A percentile compares a stretch with the other conserved stretches of the same genome.
Evolutionary conservation across 2,113 vertebrate genomes (phyloP).

Genomic region (Phoenicopterus ruber): DNA sequence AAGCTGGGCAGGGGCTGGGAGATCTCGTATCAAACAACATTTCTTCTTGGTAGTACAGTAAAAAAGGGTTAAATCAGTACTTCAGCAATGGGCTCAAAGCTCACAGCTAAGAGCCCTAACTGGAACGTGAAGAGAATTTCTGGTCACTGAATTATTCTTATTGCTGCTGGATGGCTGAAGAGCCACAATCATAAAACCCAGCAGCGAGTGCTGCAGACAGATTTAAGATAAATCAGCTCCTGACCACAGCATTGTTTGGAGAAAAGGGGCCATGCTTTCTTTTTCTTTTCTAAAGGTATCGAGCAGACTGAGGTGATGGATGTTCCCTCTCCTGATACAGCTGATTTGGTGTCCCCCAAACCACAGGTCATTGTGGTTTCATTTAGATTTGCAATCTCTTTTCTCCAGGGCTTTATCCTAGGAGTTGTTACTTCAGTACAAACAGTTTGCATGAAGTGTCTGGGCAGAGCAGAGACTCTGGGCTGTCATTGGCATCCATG

Average conservation of each 20-base stretch:
- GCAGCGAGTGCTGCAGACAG: background rate
- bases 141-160: conserved; percentile 23
- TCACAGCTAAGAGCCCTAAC: background rate
- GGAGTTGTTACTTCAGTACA: background rate
- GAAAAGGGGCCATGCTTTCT: background rate
- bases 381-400: conserved; percentile 30
- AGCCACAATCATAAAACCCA: conserved; percentile 9
- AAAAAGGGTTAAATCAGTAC: background rate
- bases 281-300: background rate
- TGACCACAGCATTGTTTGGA: conserved; percentile 10
- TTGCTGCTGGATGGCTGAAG: background rate
- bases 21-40: background rate
- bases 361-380: conserved; percentile 4
- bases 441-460: background rate
- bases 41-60: background rate
- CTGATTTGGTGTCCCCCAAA: background rate
- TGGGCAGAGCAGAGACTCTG: background rate
- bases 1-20: background rate
- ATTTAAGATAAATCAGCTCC: conserved; percentile 7
- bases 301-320: background rate
- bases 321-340: background rate
- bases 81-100: background rate
- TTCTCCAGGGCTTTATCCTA: background rate
- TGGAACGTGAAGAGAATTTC: background rate
- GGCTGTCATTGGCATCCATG: background rate